Base-by-base conservation (phyloP, 2,113 vertebrate genomes). In the Scytalopus superciliaris region DNA sequence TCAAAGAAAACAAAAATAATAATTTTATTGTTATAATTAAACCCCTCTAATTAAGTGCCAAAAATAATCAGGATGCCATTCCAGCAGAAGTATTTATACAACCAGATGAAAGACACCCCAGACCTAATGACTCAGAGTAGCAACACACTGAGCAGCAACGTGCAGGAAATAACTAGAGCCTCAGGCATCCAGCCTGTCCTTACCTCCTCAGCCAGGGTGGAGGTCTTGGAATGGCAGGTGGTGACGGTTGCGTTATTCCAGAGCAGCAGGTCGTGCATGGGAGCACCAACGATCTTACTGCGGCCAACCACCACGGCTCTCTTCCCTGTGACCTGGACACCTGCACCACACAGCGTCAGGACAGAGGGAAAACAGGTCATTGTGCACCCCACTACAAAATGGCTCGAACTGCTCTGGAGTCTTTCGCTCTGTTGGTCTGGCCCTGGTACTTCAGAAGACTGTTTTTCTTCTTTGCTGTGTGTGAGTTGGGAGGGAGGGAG, bases 271-370 rank as follows among this genome's bases (percentile, higher is more conserved):
- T 99, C 99, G 5, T 99, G 99, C 99, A 99, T 99, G 6, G 99
- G 99, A 35, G 99, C 99, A 2, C 99, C 99, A 4, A 99, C 99
- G 2, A 99, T 99, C 97, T 99, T 99, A 95, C 99, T 99, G 72
- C 99, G 99, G 21, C 99, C 99, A 8, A 99, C 96, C 88, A 99
- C 99, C 4, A 99, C 99, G 0, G 99, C 99, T 9, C 97, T 98
- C 74, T 99, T 99, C 62, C 99, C 99, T 1, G 98, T 98, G 90
- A 99, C 98, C 56, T 98, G 98, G 33, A 99, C 53, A 56, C 99
- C 99, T 99, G 92, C 52, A 92, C 69, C 77, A 94, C 25, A 91
- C 50, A 24, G 70, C 82, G 49, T 6, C 17, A 37, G 30, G 9
- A 94, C 31, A 87, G 62, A 39, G 44, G 18, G 64, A 39, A 63